Evolutionary conservation across 2,797 vertebrate genomes (phyloP).

Genomic region (Neomorphus geoffroyi): DNA sequence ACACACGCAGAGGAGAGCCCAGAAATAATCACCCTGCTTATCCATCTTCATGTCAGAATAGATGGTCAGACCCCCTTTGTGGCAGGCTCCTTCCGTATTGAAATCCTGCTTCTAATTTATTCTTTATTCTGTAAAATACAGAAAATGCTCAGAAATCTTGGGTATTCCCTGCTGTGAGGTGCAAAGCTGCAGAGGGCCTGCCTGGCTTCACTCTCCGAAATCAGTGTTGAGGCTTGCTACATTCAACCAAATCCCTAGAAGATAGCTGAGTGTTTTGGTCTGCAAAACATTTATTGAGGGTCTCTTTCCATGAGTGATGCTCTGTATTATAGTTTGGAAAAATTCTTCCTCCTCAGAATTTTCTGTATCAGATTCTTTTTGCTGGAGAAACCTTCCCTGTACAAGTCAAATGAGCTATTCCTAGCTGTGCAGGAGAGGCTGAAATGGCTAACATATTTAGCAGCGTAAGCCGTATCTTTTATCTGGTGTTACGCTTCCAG

Average conservation of each 20-base stretch:
- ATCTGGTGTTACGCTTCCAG: conserved; percentile 22
- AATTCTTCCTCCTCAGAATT: not conserved
- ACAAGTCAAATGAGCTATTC: not conserved
- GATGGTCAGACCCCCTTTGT: not conserved
- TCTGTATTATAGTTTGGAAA: not conserved
- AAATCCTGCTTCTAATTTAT: not conserved
- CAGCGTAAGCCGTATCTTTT: not conserved
- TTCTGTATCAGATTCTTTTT: not conserved
- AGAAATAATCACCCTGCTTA: not conserved
- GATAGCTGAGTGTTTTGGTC: not conserved
- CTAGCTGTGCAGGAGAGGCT: not conserved
- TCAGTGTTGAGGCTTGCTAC: not conserved
- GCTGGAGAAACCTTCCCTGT: not conserved
- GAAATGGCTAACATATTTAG: not conserved
- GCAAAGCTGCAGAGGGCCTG: not conserved
- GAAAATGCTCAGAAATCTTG: not conserved
- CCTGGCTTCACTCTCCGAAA: not conserved
- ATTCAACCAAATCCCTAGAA: not conserved
- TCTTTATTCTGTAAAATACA: not conserved
- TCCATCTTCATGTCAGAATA: not conserved
- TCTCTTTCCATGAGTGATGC: not conserved
- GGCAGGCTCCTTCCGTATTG: not conserved
- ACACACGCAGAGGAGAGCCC: not conserved
- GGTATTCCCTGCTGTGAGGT: not conserved
- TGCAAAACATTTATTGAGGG: not conserved